These are phyloP conservation scores for Lophius piscatorius DNA, from an alignment of 2,113 vertebrate species.

Conservation along the genomic window DNA sequence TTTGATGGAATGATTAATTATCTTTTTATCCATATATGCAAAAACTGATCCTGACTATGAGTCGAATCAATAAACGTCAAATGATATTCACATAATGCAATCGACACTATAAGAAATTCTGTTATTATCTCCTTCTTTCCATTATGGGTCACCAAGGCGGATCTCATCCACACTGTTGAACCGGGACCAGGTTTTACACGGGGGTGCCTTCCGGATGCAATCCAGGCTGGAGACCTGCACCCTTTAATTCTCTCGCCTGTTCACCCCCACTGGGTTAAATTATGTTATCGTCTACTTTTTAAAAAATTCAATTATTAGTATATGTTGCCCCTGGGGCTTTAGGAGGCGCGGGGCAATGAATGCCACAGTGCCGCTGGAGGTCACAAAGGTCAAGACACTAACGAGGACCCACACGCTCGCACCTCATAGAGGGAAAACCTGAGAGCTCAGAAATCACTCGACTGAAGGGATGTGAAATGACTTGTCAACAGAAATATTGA, in stretches of 20 bases:
- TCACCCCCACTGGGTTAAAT: too few relatives aligned
- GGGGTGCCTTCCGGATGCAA: too few relatives aligned
- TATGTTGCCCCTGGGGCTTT: slow-evolving; percentile 25
- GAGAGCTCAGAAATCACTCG: slow-evolving; percentile 29
- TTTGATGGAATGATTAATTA: neutral
- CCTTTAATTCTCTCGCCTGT: too few relatives aligned
- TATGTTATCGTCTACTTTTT: neutral
- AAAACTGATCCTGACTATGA: neutral
- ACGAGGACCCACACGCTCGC: slow-evolving; percentile 38
- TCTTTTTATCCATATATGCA: neutral
- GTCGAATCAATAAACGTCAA: neutral
- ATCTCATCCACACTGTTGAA: too few relatives aligned
- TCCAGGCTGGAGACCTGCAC: too few relatives aligned
- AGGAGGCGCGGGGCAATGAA: slow-evolving; percentile 3
- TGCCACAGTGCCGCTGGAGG: slow-evolving; percentile 3
- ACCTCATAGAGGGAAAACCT: slow-evolving; percentile 36
- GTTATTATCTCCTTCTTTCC: neutral
- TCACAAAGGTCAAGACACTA: slow-evolving; percentile 34
- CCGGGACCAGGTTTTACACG: too few relatives aligned
- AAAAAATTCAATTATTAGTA: slow-evolving; percentile 1
- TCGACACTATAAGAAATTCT: neutral
- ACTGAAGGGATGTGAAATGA: slow-evolving; percentile 39
- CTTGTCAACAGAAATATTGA: slow-evolving; percentile 42
- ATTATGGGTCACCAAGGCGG: too few relatives aligned
- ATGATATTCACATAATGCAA: slow-evolving; percentile 2